Evolutionary conservation across 2,797 vertebrate genomes (phyloP), one percentile per base, ranked within the genome.

Genomic region (Semotilus atromaculatus): DNA sequence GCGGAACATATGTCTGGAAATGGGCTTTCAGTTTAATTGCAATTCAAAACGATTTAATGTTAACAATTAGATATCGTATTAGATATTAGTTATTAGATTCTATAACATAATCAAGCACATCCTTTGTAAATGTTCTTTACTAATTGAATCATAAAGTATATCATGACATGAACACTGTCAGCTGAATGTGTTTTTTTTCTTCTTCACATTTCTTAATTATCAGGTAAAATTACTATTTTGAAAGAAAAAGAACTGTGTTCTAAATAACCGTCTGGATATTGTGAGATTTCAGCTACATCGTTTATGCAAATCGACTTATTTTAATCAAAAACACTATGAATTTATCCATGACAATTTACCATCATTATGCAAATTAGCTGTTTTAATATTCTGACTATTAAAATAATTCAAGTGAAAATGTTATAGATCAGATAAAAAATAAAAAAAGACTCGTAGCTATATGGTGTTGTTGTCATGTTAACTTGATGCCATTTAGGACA

Each of bases 1-100:
- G 73, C 85, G 85, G 84, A 90, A 86, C 83, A 89, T 83, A 79
- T 14, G 74, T 90, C 86, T 85, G 83, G 26, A 29, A 26, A 29
- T 51, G 45, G 64, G 31, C 18, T 23, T 74, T 51, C 26, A n/a
- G 31, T 53, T 77, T 60, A 58, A 40, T 29, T 26, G 13, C 21
- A 1, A 11, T 60, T 77, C 36, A 62, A 62, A 77, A 84, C 76
- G 82, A 68, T 64, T 81, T 88, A 68, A 74, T n/a, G 36, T 81
- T 66, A 58, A 38, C n/a, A 23, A 7, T 67, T 84, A 86, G 45
- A 29, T 60, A 23, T 68, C 3, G 51, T 82, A 66, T 26, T 45
- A 81, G 58, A 53, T 81, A 45, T 43, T 62, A 34, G 21, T 76
- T 58, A 38, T 75, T n/a, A 10, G 21, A 58, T n/a, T 82, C 7